These are phyloP conservation scores for Volucella zonaria DNA, from an alignment of 2,888 invertebrate species.

Conservation along the genomic window DNA sequence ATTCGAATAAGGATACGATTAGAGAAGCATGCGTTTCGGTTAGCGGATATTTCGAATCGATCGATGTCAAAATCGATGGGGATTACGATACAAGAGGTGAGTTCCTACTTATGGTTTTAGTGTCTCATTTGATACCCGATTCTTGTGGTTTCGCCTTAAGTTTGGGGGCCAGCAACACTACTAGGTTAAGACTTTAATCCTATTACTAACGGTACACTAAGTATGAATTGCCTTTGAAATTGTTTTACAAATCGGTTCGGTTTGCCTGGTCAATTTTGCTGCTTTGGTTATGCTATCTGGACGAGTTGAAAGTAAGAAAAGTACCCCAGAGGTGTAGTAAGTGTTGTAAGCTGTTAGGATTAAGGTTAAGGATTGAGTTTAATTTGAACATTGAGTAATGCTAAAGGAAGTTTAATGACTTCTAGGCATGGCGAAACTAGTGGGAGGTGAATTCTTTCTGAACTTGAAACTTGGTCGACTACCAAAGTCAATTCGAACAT, in stretches of 20 bases:
- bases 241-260: slow-evolving; percentile 30
- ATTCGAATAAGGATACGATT: slow-evolving; percentile 69
- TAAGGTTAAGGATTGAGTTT: too few relatives aligned
- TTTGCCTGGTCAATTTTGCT: background rate
- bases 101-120: slow-evolving; percentile 11
- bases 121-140: too few relatives aligned
- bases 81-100: slow-evolving; percentile 80
- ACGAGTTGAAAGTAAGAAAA: background rate
- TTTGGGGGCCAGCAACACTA: too few relatives aligned
- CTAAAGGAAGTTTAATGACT: too few relatives aligned
- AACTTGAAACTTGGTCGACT: too few relatives aligned
- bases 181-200: slow-evolving; percentile 48
- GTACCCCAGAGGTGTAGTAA: slow-evolving; percentile 4
- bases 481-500: too few relatives aligned
- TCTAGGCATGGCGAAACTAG: too few relatives aligned
- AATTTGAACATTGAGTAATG: too few relatives aligned
- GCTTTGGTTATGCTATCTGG: background rate
- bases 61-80: slow-evolving; percentile 80
- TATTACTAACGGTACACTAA: slow-evolving; percentile 32
- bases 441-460: too few relatives aligned
- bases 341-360: background rate
- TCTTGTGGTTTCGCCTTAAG: too few relatives aligned
- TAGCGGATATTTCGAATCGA: slow-evolving; percentile 80
- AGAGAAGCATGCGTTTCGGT: slow-evolving; percentile 79
- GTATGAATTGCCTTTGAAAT: slow-evolving; percentile 28